Conservation (phyloP, 2,888 invertebrate species). For the Mactromeris polynyma region DNA sequence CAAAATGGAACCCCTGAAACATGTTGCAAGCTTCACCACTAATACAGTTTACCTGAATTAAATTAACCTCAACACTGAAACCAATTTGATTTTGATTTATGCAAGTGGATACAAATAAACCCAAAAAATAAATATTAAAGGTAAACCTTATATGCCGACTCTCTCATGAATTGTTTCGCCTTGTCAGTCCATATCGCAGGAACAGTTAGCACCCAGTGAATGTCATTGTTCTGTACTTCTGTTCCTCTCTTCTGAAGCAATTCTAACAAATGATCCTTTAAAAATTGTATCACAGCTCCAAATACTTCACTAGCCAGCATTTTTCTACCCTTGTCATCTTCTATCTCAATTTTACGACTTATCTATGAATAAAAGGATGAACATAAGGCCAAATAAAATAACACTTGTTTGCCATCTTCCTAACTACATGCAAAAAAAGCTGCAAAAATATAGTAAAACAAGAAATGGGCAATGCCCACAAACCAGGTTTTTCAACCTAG, state of each 20-base stretch:
- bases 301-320: conserved; percentile 68
- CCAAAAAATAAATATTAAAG: not conserved
- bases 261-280: conserved; percentile 68
- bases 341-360: conserved; percentile 47
- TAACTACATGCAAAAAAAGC: too few species aligned
- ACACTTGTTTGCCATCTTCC: too few species aligned
- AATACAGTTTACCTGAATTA: too few species aligned
- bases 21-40: too few species aligned
- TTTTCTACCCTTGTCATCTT: conserved; percentile 60
- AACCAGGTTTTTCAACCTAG: too few species aligned
- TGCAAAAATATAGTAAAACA: too few species aligned
- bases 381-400: too few species aligned
- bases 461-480: too few species aligned
- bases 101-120: not conserved
- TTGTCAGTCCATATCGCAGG: conserved; percentile 75
- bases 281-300: conserved; percentile 63
- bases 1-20: too few species aligned
- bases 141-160: conserved; percentile 68
- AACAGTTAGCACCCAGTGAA: conserved; percentile 75
- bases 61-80: too few species aligned
- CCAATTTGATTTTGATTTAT: too few species aligned
- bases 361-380: conserved; percentile 22
- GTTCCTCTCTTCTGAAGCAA: conserved; percentile 63
- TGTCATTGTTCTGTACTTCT: conserved; percentile 66
- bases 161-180: conserved; percentile 76